A percentile compares a stretch with the other conserved stretches of the same genome.
phyloP scores from a whole-genome alignment of 1,140 invertebrate species.

The Drosophila tristis region DNA sequence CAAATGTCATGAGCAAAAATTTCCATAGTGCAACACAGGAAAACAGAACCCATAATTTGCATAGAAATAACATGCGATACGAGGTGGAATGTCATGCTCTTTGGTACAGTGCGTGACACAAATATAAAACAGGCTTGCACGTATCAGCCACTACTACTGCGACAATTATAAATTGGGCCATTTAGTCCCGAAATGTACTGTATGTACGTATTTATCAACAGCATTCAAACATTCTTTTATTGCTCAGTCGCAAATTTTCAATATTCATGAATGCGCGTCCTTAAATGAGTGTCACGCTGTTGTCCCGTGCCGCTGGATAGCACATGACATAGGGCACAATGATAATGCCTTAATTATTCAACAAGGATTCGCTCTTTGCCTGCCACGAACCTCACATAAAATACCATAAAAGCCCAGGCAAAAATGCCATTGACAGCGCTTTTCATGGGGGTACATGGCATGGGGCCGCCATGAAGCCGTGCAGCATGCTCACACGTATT shows the following conservation, averaged over 20 bases:
- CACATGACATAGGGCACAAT: conserved; percentile 23
- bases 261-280: conserved; percentile 35
- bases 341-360: conserved; percentile 67
- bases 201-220: no score
- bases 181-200: no score
- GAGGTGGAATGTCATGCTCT: no score
- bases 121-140: neutral
- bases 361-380: conserved; percentile 45
- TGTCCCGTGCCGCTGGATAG: conserved; percentile 3
- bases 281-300: conserved; percentile 31
- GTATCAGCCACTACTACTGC: no score
- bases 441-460: conserved; percentile 43
- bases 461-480: neutral
- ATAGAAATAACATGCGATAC: no score
- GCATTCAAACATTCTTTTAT: no score
- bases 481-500: conserved; percentile 62
- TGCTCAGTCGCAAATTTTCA: conserved; percentile 17
- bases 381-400: conserved; percentile 64
- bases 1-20: no score
- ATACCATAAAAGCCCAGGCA: conserved; percentile 65
- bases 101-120: conserved; percentile 3
- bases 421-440: conserved; percentile 57
- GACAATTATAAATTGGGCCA: neutral
- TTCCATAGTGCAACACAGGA: no score
- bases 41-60: no score